These are phyloP conservation scores for Plecturocebus donacophilus DNA, from an alignment of 2,113 vertebrate species.

Conservation along the genomic window DNA sequence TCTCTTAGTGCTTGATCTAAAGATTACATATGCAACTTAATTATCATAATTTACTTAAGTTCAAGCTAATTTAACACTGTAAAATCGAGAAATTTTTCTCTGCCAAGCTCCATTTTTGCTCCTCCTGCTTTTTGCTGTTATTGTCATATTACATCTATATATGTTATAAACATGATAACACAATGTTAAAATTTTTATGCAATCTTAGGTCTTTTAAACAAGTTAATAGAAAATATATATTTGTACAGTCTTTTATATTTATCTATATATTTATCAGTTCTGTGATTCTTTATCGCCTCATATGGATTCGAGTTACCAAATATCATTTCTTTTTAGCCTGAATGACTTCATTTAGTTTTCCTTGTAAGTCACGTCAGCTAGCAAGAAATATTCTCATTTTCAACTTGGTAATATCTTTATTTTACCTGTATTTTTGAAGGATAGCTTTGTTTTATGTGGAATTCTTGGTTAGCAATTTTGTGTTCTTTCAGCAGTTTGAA, in stretches of 20 bases:
- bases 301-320: neutral
- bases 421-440: neutral
- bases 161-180: neutral
- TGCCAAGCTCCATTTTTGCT: neutral
- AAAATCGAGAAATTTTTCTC: neutral
- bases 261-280: neutral
- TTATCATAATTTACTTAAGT: neutral
- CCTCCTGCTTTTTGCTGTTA: neutral
- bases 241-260: neutral
- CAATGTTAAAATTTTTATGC: neutral
- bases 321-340: neutral
- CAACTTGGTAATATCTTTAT: neutral
- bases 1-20: neutral
- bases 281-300: neutral
- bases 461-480: neutral
- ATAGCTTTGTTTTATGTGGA: neutral
- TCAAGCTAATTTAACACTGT: neutral
- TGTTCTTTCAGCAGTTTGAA: neutral
- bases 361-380: neutral
- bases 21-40: neutral
- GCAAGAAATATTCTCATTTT: neutral
- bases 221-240: neutral
- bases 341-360: neutral
- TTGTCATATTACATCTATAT: neutral
- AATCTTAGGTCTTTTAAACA: neutral